Evolutionary conservation across 2,797 vertebrate genomes (phyloP), one percentile per base, ranked within the genome.

Genomic region (Linurgus olivaceus): DNA sequence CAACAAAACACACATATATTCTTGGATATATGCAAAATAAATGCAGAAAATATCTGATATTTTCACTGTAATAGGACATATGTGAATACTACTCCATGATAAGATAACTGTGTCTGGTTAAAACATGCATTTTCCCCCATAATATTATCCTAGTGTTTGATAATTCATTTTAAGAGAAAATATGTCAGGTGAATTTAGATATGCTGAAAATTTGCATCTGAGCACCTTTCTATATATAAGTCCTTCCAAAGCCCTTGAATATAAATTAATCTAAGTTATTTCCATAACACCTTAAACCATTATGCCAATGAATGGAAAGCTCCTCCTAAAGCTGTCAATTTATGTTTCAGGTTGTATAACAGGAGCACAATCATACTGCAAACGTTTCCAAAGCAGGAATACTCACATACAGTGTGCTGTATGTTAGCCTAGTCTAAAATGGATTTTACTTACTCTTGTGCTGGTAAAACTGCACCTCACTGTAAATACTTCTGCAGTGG

Each of bases 211-310:
- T 94, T 87, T 84, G 90, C 76, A 92, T 91, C 68, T 94, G 82
- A 91, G 80, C 78, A 94, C 58, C 48, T 47, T 91, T 86, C 71
- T 86, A 66, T 75, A 76, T 93, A 70, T 90, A 95, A 92, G 78
- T 93, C 90, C 72, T 96, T 95, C 93, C 89, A 95, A 89, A 94
- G 75, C 76, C 82, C 90, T 97, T 96, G 86, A 95, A 93, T 94
- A 81, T 50, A 90, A 96, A 96, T 89, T 76, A 92, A 73, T 75
- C 57, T 55, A 86, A 92, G 81, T 87, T 95, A 93, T 93, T 94
- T 94, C 76, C 78, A 50, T 91, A 90, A 78, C 81, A 92, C 0
- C 2, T 70, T 73, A 72, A 94, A 78, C 72, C 55, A 88, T 88
- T 94, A 92, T 59, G 55, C 75, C 92, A 94, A 13, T 73, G 70